Base-by-base conservation (phyloP, 2,888 invertebrate genomes). In the Scaeva pyrastri region DNA sequence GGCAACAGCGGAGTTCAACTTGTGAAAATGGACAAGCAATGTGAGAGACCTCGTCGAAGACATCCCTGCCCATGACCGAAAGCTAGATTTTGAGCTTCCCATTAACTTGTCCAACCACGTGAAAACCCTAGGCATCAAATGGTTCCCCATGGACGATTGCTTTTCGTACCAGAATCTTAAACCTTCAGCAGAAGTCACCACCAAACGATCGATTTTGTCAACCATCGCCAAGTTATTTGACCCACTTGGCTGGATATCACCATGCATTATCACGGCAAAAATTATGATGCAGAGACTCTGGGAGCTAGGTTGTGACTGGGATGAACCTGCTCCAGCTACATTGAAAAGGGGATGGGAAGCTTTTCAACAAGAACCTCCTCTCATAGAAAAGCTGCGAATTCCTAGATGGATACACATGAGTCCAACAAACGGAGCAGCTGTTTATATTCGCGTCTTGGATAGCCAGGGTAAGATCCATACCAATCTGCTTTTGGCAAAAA, bases 181-280 rank as follows among this genome's bases (percentile, higher is more conserved):
- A 5, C 41, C 36, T 1, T 11, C 31, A 14, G 16, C 8, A 31
- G n/a, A 39, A 8, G 23, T 45, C 1, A 48, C 39, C 26, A 77
- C 52, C 7, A 79, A 62, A 64, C 68, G 71, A 21, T 52, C 70
- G 21, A 43, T 71, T 16, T 41, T 43, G 56, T 87, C 85, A 62
- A 72, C 80, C 4, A 75, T 83, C 2, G 68, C 75, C 3, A 86
- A 80, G 60, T 48, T 87, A n/a, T 88, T 86, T 52, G 84, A 86
- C 55, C 86, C 84, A 6, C 39, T 88, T 48, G 85, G 88, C 16
- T 85, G 74, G 84, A 45, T 88, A 8, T 31, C 41, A 12, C 41
- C 41, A 43, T 43, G 41, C 14, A 43, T 43, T 5, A 77, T 88
- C 23, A 64, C 60, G 11, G 80, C 85, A 1, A 88, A 88, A 76